These are phyloP conservation scores for Halisarca cf. caerulea DNA, from an alignment of 37 sponge, comb jelly and placozoan species.

Conservation along the genomic window DNA sequence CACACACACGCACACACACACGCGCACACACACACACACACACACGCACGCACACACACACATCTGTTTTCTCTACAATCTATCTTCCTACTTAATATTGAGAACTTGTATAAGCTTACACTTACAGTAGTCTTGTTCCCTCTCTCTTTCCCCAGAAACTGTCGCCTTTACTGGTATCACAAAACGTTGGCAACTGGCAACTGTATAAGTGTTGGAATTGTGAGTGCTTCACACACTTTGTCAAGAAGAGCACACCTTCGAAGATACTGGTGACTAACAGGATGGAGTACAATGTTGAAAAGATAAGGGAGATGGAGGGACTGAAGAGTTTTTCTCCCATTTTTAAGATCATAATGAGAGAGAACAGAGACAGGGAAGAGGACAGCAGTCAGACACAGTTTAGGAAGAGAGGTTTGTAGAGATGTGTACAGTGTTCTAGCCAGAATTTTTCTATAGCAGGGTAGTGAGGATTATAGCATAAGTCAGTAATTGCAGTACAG, in stretches of 20 bases:
- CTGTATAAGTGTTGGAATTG: slow-evolving; percentile 57
- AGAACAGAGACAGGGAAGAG: neutral
- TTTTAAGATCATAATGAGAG: slow-evolving; percentile 37
- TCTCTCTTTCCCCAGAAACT: slow-evolving; percentile 18
- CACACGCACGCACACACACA: too few relatives aligned
- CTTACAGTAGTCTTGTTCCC: neutral
- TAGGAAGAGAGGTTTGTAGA: slow-evolving; percentile 18
- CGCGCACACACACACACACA: too few relatives aligned
- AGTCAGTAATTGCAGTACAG: too few relatives aligned
- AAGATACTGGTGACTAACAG: neutral
- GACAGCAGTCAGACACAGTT: slow-evolving; percentile 31
- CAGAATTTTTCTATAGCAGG: neutral
- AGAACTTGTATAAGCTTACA: neutral
- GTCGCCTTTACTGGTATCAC: neutral
- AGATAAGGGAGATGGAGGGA: neutral
- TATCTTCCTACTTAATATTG: neutral
- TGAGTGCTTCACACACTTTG: slow-evolving; percentile 51
- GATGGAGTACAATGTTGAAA: neutral
- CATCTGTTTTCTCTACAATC: too few relatives aligned
- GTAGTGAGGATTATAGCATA: too few relatives aligned
- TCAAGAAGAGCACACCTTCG: slow-evolving; percentile 27
- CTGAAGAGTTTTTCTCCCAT: slow-evolving; percentile 37
- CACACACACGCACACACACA: too few relatives aligned
- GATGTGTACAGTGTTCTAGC: too few relatives aligned
- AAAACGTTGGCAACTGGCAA: slow-evolving; percentile 47